Evolutionary conservation across 2,888 invertebrate genomes (phyloP).

Genomic region (Halocaridina rubra): DNA sequence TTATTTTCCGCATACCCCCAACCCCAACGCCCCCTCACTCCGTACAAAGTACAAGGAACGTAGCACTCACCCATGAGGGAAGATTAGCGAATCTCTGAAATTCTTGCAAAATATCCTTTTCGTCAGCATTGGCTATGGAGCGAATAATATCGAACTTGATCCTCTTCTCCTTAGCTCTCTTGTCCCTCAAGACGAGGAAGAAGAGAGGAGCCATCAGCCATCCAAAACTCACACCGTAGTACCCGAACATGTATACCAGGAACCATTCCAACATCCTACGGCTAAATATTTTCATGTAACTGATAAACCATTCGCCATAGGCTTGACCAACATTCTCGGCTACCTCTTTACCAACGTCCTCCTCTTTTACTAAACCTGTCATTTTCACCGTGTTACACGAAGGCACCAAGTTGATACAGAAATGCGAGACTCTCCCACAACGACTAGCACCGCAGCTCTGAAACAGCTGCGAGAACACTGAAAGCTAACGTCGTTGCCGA

Average conservation of each 20-base stretch:
- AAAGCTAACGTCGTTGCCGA: too few relatives aligned
- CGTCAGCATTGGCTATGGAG: constrained; percentile 58
- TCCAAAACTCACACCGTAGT: constrained; percentile 59
- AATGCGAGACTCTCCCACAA: too few relatives aligned
- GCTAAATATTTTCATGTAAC: constrained; percentile 54
- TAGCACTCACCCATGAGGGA: constrained; percentile 63
- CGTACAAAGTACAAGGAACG: too few relatives aligned
- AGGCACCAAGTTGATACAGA: too few relatives aligned
- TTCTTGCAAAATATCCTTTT: constrained; percentile 61
- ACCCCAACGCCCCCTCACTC: too few relatives aligned
- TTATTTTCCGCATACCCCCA: too few relatives aligned
- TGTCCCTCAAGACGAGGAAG: constrained; percentile 61
- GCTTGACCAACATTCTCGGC: constrained; percentile 41
- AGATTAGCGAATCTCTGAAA: constrained; percentile 57
- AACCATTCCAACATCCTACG: constrained; percentile 54
- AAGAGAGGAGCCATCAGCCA: constrained; percentile 63
- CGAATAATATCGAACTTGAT: constrained; percentile 59
- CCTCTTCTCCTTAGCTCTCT: constrained; percentile 60
- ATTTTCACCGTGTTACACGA: constrained; percentile 7
- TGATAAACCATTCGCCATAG: constrained; percentile 43
- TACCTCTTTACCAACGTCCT: background rate
- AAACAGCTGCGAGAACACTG: too few relatives aligned
- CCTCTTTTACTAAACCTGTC: background rate
- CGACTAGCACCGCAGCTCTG: too few relatives aligned
- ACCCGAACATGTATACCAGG: constrained; percentile 52